A percentile compares a stretch with the other conserved stretches of the same genome.
Evolutionary conservation across 2,888 invertebrate genomes (phyloP).

Genomic region (Loripinus fragilis): DNA sequence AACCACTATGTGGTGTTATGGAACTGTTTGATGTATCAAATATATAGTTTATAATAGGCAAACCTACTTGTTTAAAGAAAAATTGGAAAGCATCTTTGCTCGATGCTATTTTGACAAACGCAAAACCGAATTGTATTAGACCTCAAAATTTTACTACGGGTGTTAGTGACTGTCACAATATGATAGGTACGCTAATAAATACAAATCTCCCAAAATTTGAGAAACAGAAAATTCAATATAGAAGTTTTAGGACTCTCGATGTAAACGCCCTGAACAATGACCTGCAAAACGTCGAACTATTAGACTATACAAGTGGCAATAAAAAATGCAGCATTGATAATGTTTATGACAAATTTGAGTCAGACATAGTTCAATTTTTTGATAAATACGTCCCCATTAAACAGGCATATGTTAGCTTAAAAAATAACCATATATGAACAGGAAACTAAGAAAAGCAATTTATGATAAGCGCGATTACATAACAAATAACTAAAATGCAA

Average conservation of each 20-base stretch:
- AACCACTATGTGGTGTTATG: background rate
- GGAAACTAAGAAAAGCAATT: constrained; percentile 23
- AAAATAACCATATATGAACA: constrained; percentile 43
- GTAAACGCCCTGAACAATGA: background rate
- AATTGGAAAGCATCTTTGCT: background rate
- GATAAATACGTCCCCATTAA: constrained; percentile 42
- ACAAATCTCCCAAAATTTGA: constrained; percentile 5
- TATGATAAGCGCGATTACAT: constrained; percentile 15
- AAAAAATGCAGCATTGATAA: background rate
- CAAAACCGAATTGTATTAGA: constrained; percentile 5
- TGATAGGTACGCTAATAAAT: constrained; percentile 21
- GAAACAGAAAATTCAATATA: constrained; percentile 12
- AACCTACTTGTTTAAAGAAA: constrained; percentile 26
- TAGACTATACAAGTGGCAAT: background rate
- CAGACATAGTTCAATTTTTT: constrained; percentile 15
- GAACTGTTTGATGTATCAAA: background rate
- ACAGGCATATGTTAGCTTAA: constrained; percentile 24
- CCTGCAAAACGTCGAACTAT: background rate
- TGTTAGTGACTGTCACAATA: constrained; percentile 27
- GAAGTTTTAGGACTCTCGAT: constrained; percentile 18
- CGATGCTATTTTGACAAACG: constrained; percentile 24
- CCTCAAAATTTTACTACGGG: constrained; percentile 17
- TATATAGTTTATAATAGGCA: background rate
- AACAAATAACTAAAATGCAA: constrained; percentile 16
- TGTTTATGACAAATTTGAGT: constrained; percentile 28